These are phyloP conservation scores for Cassiopea xamachana DNA, from an alignment of 30 jellyfish, hydroid and myxozoan genomes.

Conservation along the genomic window DNA sequence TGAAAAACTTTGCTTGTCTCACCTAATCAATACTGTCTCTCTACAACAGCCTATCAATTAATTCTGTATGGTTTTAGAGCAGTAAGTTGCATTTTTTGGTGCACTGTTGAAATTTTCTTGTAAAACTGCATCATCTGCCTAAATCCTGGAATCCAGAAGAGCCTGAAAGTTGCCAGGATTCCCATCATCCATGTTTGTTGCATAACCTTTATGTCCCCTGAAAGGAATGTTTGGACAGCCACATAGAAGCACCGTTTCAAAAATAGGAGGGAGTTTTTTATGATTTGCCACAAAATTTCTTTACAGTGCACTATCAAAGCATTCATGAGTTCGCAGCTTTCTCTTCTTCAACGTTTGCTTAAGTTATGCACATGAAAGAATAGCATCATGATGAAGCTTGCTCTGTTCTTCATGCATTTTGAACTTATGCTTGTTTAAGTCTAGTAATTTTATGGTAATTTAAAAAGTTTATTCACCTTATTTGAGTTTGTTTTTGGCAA, in stretches of 20 bases:
- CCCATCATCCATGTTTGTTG: conserved; percentile 18
- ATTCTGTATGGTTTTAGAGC: conserved; percentile 68
- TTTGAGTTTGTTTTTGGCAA: conserved; percentile 12
- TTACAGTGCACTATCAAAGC: not conserved
- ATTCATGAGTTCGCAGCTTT: not conserved
- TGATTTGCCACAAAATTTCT: not conserved
- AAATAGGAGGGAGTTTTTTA: conserved; percentile 8
- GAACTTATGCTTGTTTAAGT: not conserved
- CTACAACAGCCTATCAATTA: conserved; percentile 71
- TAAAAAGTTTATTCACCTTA: not conserved
- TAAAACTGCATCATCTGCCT: conserved; percentile 58
- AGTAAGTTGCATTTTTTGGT: conserved; percentile 66
- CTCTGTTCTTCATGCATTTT: conserved; percentile 10
- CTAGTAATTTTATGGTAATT: conserved; percentile 33
- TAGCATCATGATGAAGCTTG: conserved; percentile 17
- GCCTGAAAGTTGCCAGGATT: conserved; percentile 79
- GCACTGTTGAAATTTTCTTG: conserved; percentile 49
- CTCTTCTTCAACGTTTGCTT: not conserved
- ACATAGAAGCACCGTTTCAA: conserved; percentile 32
- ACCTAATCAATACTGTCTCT: conserved; percentile 15
- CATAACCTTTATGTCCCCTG: conserved; percentile 65
- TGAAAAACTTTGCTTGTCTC: conserved; percentile 38
- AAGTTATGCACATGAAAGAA: not conserved
- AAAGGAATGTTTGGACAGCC: conserved; percentile 39
- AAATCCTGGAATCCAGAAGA: conserved; percentile 58